Percentiles rank a stretch among this genome's conserved stretches.
Evolutionary conservation across 2,113 vertebrate species (phyloP).

Genomic region (Menura novaehollandiae): DNA sequence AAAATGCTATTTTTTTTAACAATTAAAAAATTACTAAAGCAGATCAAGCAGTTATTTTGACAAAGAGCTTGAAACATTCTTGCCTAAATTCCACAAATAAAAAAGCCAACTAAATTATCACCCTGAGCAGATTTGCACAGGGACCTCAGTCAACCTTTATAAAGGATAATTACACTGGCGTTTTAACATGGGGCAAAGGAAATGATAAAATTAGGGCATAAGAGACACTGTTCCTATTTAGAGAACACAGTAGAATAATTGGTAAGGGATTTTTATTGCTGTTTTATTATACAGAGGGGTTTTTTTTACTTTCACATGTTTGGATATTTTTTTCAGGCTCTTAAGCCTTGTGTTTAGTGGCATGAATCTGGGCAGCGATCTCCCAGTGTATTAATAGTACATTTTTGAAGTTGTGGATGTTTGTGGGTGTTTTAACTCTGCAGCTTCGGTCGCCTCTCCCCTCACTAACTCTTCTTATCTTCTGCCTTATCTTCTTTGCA

Average conservation of each 20-base stretch:
- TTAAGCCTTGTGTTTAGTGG: slow-evolving; percentile 33
- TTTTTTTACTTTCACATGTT: slow-evolving; percentile 20
- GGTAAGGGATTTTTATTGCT: slow-evolving; percentile 68
- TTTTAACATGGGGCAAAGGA: slow-evolving; percentile 70
- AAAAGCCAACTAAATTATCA: slow-evolving; percentile 66
- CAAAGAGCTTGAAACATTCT: slow-evolving; percentile 70
- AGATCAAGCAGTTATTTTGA: slow-evolving; percentile 73
- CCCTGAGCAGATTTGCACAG: slow-evolving; percentile 61
- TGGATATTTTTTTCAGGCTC: slow-evolving; percentile 45
- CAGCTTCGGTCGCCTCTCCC: neutral
- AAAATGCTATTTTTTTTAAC: slow-evolving; percentile 67
- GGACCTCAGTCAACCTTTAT: slow-evolving; percentile 68
- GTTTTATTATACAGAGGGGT: slow-evolving; percentile 57
- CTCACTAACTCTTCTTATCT: neutral
- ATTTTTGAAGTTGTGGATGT: neutral
- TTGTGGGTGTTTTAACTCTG: neutral
- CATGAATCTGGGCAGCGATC: neutral
- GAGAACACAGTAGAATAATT: slow-evolving; percentile 71
- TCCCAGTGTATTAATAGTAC: neutral
- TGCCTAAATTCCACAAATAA: slow-evolving; percentile 74
- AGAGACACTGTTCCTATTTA: slow-evolving; percentile 71
- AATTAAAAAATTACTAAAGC: slow-evolving; percentile 68
- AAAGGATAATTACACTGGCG: slow-evolving; percentile 66
- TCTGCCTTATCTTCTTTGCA: neutral
- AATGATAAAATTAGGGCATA: slow-evolving; percentile 73